These are phyloP conservation scores for Epizoanthus rinbou DNA, from an alignment of 92 coral and sea anemone species.

Conservation along the genomic window DNA sequence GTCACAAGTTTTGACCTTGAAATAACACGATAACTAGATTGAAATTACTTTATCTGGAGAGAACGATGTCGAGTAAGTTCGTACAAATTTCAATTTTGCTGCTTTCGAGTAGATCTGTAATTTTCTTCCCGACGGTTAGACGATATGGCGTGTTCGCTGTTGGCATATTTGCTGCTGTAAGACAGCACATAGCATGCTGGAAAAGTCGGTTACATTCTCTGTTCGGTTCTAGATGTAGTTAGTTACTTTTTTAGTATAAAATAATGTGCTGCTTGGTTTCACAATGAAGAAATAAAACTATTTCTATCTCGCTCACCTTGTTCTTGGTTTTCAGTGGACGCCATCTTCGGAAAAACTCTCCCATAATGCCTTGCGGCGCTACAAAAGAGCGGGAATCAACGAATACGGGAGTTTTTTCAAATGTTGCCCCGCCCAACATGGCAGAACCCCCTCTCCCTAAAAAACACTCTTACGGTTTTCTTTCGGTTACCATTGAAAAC, in stretches of 20 bases:
- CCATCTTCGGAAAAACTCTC: slow-evolving; percentile 16
- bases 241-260: not conserved
- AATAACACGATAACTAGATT: not conserved
- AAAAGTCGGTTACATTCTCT: not conserved
- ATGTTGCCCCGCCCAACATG: too few species aligned
- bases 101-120: not conserved
- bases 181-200: not conserved
- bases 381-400: slow-evolving; percentile 22
- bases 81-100: not conserved
- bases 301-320: slow-evolving; percentile 19
- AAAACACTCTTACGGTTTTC: too few species aligned
- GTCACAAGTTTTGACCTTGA: not conserved
- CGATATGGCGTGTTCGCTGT: slow-evolving; percentile 13
- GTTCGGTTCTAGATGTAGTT: not conserved
- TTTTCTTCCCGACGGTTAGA: slow-evolving; percentile 17
- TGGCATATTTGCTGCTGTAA: not conserved
- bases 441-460: too few species aligned
- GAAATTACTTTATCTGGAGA: not conserved
- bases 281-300: not conserved
- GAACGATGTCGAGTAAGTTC: not conserved
- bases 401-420: not conserved
- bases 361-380: slow-evolving; percentile 20
- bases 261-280: too few species aligned
- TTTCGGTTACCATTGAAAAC: too few species aligned
- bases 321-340: slow-evolving; percentile 47